A percentile compares a stretch with the other conserved stretches of the same genome.
Evolutionary conservation across 2,113 vertebrate genomes (phyloP).

Genomic region (Callipepla californica): DNA sequence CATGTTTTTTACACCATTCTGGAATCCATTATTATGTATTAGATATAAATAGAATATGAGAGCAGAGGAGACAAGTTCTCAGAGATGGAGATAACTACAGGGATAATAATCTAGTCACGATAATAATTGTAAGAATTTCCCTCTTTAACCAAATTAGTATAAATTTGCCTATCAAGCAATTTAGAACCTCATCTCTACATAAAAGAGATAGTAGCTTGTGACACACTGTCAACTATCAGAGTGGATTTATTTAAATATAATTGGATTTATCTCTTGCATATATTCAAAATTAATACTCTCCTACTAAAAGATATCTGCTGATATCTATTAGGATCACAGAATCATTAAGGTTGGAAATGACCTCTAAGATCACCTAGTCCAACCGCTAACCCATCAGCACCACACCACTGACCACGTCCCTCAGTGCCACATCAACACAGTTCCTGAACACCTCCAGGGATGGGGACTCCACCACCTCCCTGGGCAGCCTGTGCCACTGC

Average conservation of each 20-base stretch:
- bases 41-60: neutral
- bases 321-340: neutral
- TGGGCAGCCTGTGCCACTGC: too few relatives aligned
- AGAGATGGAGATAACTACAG: neutral
- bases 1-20: neutral
- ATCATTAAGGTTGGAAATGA: too few relatives aligned
- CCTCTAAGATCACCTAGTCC: too few relatives aligned
- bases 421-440: too few relatives aligned
- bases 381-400: too few relatives aligned
- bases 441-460: too few relatives aligned
- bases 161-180: neutral
- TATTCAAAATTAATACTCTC: neutral
- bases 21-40: neutral
- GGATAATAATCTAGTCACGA: neutral
- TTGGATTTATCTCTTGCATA: neutral
- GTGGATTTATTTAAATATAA: neutral
- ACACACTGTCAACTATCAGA: neutral
- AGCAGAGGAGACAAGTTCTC: neutral
- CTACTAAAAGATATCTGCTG: neutral
- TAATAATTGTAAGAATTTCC: neutral
- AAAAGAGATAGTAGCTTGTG: neutral
- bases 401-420: too few relatives aligned
- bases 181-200: neutral
- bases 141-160: neutral
- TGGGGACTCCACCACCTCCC: too few relatives aligned